Evolutionary conservation across 2,888 invertebrate genomes (phyloP).

Genomic region (Anagyrus pseudococci): DNA sequence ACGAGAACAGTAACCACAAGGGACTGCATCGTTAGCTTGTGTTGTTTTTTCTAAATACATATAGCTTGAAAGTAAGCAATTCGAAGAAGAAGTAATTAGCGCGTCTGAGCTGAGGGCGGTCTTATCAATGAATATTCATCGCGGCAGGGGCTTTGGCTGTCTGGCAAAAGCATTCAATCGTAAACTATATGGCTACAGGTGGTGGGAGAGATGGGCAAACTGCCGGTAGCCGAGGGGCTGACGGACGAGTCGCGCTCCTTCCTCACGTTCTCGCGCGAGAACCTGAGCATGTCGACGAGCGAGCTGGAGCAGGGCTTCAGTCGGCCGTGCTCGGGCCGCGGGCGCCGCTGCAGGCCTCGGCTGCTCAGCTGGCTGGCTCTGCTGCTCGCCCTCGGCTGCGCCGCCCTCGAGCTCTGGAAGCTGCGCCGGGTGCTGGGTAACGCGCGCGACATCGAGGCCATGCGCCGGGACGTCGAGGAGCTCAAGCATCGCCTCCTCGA

Average conservation of each 20-base stretch:
- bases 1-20: no score
- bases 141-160: no score
- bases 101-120: no score
- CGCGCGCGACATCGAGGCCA: conserved; percentile 48
- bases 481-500: conserved; percentile 54
- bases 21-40: no score
- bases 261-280: conserved; percentile 55
- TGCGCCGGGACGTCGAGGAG: conserved; percentile 52
- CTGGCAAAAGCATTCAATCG: no score
- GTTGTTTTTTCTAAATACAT: no score
- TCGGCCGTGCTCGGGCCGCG: background rate
- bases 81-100: no score
- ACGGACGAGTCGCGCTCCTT: conserved; percentile 53
- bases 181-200: no score
- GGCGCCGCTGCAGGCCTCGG: conserved; percentile 40
- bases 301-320: conserved; percentile 55
- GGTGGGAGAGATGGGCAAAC: no score
- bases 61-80: no score
- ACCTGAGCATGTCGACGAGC: conserved; percentile 53
- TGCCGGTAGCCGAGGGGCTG: no score
- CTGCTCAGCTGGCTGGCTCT: conserved; percentile 48
- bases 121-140: no score
- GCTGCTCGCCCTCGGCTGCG: conserved; percentile 47
- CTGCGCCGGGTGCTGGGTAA: conserved; percentile 48
- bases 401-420: conserved; percentile 52